These are phyloP conservation scores for Neodontobutis hainanensis DNA, from an alignment of 2,113 vertebrate species.

Conservation along the genomic window DNA sequence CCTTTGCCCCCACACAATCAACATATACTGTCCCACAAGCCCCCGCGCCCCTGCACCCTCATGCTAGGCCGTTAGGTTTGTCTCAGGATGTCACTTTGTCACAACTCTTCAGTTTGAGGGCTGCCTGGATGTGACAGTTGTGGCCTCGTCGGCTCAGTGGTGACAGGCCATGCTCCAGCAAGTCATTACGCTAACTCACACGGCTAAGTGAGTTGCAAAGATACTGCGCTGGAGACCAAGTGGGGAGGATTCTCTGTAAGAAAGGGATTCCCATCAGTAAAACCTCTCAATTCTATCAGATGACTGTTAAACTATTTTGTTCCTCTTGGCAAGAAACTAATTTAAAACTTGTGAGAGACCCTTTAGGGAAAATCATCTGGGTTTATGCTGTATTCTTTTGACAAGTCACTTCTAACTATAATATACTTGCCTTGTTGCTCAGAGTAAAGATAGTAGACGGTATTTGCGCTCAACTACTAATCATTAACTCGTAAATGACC, in stretches of 20 bases:
- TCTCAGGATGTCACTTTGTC: conserved; percentile 71
- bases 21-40: conserved; percentile 33
- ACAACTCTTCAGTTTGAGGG: conserved; percentile 67
- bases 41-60: conserved; percentile 30
- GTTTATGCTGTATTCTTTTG: neutral
- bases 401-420: too few species aligned
- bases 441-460: too few species aligned
- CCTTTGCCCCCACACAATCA: conserved; percentile 11
- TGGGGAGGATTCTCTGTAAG: conserved; percentile 37
- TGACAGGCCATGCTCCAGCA: conserved; percentile 66
- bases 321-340: conserved; percentile 35
- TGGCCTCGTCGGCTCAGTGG: conserved; percentile 54
- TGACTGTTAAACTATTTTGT: conserved; percentile 54
- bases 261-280: conserved; percentile 53
- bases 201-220: conserved; percentile 68
- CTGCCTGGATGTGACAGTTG: conserved; percentile 70
- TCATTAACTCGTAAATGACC: too few species aligned
- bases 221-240: conserved; percentile 56
- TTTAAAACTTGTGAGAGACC: conserved; percentile 30
- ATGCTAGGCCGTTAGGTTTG: conserved; percentile 66
- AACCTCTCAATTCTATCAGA: conserved; percentile 55
- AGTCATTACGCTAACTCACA: conserved; percentile 65
- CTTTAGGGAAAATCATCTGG: neutral
- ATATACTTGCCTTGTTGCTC: too few species aligned
- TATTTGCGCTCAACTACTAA: conserved; percentile 15